phyloP scores from a whole-genome alignment of 2,113 vertebrate species.

The Peromyscus maniculatus region DNA sequence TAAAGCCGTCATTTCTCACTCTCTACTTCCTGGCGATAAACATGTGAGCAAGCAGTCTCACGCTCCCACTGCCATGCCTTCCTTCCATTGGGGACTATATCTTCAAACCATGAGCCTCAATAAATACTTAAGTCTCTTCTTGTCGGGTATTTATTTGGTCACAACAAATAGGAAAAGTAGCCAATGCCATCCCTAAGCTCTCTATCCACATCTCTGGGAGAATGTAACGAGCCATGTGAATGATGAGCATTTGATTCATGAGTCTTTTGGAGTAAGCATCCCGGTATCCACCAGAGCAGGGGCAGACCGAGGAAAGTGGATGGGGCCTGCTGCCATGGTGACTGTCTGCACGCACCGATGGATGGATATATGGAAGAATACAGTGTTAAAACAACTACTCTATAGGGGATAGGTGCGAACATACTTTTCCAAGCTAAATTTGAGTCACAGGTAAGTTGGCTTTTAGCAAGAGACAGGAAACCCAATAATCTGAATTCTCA shows the following conservation, averaged over 20 bases:
- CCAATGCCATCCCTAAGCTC: neutral
- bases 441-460: neutral
- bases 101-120: neutral
- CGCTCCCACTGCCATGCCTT: neutral
- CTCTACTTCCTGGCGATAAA: neutral
- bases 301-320: rapidly evolving
- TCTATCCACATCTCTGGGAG: neutral
- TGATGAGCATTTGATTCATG: neutral
- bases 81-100: neutral
- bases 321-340: too few relatives aligned
- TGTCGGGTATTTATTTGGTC: neutral
- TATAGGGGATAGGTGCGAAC: neutral
- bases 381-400: too few relatives aligned
- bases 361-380: neutral
- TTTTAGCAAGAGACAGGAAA: neutral
- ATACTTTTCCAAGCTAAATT: neutral
- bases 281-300: neutral
- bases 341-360: rapidly evolving
- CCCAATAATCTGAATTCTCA: neutral
- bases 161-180: too few relatives aligned
- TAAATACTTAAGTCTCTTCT: neutral
- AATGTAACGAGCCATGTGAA: neutral
- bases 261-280: neutral
- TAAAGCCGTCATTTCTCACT: neutral
- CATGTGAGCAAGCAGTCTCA: neutral